Evolutionary conservation across 2,113 vertebrate genomes (phyloP).

Genomic region (Seriola dumerili): DNA sequence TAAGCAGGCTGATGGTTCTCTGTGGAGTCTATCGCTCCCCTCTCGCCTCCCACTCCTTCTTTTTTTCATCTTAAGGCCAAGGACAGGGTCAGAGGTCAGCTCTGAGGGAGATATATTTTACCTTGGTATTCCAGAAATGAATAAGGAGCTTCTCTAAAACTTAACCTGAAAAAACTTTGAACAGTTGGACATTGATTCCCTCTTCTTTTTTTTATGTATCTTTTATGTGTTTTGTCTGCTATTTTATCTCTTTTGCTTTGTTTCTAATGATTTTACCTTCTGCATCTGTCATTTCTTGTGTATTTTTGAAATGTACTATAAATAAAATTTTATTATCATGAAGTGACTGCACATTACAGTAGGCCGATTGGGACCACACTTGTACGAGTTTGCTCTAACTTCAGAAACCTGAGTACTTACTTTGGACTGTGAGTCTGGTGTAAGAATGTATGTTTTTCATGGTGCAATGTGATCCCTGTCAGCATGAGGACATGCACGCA

Average conservation of each 20-base stretch:
- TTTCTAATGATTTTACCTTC: slow-evolving; percentile 34
- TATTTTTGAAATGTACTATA: slow-evolving; percentile 33
- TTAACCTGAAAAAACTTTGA: slow-evolving; percentile 32
- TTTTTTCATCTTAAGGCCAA: slow-evolving; percentile 35
- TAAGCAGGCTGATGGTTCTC: slow-evolving; percentile 39
- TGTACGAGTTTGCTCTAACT: slow-evolving; percentile 41
- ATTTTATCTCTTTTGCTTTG: background rate
- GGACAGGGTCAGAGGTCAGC: slow-evolving; percentile 44
- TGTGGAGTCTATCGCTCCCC: slow-evolving; percentile 30
- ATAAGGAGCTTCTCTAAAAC: slow-evolving; percentile 27
- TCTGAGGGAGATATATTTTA: slow-evolving; percentile 45
- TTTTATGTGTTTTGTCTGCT: background rate
- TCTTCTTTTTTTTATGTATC: background rate
- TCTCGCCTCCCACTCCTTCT: slow-evolving; percentile 7
- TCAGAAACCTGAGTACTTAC: slow-evolving; percentile 55
- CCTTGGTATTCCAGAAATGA: slow-evolving; percentile 51
- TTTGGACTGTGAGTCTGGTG: slow-evolving; percentile 52
- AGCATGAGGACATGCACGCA: slow-evolving; percentile 51
- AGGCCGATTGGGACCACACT: slow-evolving; percentile 25
- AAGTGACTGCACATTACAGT: slow-evolving; percentile 12
- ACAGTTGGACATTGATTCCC: background rate
- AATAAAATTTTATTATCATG: slow-evolving; percentile 27
- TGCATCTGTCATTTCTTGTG: background rate
- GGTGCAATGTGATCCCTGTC: slow-evolving; percentile 69
- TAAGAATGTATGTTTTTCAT: slow-evolving; percentile 61